These are phyloP conservation scores for Picus viridis DNA, from an alignment of 2,797 vertebrate genomes.

Conservation along the genomic window DNA sequence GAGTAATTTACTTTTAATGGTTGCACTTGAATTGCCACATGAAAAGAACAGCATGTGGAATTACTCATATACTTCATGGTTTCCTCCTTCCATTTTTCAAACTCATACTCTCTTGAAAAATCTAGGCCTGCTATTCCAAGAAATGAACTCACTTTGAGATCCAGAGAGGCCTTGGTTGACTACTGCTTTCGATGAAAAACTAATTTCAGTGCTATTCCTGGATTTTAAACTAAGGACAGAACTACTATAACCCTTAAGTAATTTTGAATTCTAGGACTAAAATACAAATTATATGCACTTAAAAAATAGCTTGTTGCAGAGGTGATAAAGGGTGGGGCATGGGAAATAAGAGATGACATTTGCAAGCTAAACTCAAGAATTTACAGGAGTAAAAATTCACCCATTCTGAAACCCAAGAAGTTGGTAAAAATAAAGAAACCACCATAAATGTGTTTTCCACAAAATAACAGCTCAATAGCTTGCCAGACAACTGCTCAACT, in stretches of 20 bases:
- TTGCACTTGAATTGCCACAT: background rate
- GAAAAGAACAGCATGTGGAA: background rate
- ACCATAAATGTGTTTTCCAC: background rate
- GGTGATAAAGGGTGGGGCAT: background rate
- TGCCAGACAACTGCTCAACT: background rate
- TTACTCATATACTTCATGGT: background rate
- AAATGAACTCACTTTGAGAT: background rate
- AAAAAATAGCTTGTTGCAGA: too few species aligned
- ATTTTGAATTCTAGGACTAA: background rate
- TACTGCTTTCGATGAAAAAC: background rate
- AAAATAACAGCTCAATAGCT: background rate
- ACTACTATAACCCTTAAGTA: background rate
- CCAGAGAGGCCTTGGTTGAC: background rate
- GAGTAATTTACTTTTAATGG: background rate
- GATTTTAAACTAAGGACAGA: background rate
- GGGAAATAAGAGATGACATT: background rate
- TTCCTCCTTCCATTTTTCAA: conserved; percentile 7
- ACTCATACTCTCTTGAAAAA: background rate
- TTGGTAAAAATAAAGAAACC: background rate
- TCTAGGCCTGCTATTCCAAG: background rate
- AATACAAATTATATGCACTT: background rate
- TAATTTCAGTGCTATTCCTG: background rate
- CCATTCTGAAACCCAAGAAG: background rate
- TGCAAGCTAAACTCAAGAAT: background rate
- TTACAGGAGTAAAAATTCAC: background rate